Evolutionary conservation across 1,140 invertebrate species (phyloP).

Genomic region (Leptinotarsa texana): DNA sequence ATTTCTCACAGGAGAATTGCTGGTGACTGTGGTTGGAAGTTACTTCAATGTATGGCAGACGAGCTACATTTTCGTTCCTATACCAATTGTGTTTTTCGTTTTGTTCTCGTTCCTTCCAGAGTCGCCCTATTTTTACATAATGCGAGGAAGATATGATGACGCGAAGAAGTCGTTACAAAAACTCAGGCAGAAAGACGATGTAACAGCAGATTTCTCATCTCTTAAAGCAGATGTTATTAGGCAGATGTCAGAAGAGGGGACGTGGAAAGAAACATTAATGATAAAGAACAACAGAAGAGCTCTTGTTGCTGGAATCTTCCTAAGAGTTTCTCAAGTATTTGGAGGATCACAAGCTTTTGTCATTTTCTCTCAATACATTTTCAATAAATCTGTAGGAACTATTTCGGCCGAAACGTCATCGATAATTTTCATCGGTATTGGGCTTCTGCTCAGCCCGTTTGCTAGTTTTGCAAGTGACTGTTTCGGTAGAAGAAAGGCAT

Average conservation of each 20-base stretch:
- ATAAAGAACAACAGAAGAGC: constrained; percentile 40
- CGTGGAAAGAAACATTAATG: constrained; percentile 44
- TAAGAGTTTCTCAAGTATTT: constrained; percentile 31
- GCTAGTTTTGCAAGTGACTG: constrained; percentile 56
- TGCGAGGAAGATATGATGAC: constrained; percentile 35
- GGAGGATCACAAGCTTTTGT: constrained; percentile 29
- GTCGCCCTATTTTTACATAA: constrained; percentile 48
- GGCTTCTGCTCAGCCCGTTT: constrained; percentile 73
- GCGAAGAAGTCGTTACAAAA: constrained; percentile 31
- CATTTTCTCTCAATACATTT: constrained; percentile 44
- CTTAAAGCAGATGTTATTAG: constrained; percentile 38
- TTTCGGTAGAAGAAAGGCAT: constrained; percentile 39
- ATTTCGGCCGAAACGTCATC: constrained; percentile 28
- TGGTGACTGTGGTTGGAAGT: constrained; percentile 50
- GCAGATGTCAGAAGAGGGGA: constrained; percentile 45
- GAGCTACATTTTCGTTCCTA: constrained; percentile 28
- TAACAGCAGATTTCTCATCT: constrained; percentile 38
- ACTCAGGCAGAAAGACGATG: constrained; percentile 35
- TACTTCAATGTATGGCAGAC: constrained; percentile 30
- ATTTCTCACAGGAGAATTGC: constrained; percentile 57
- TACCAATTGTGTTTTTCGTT: constrained; percentile 51
- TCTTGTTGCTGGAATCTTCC: constrained; percentile 32
- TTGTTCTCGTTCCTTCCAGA: constrained; percentile 49
- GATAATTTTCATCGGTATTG: constrained; percentile 56
- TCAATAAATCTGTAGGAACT: constrained; percentile 53